Evolutionary conservation across 2,113 vertebrate genomes (phyloP).

Genomic region (Neodon shergylaensis): DNA sequence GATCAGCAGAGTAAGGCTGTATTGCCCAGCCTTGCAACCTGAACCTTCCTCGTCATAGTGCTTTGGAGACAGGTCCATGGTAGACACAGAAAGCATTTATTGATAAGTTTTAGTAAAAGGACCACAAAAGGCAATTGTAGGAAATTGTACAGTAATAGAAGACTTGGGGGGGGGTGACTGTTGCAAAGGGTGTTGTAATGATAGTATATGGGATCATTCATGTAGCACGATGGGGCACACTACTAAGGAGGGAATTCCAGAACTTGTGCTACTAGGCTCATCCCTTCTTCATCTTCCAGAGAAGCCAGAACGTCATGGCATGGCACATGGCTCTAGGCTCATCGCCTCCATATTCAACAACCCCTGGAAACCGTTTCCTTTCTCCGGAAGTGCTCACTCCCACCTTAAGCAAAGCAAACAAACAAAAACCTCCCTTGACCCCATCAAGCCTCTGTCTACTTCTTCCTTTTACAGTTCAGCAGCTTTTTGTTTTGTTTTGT

Average conservation of each 20-base stretch:
- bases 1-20: not conserved
- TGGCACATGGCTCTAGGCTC: not conserved
- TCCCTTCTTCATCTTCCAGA: not conserved
- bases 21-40: not conserved
- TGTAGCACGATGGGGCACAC: not conserved
- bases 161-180: not conserved
- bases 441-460: not conserved
- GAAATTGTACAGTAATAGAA: not conserved
- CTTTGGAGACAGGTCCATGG: not conserved
- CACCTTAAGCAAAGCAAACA: not conserved
- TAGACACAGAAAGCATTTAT: not conserved
- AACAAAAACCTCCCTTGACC: not conserved
- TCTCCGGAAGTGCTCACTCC: no score
- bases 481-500: not conserved
- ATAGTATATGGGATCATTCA: not conserved
- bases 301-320: not conserved
- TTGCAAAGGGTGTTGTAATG: not conserved
- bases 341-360: not conserved
- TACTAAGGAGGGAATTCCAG: not conserved
- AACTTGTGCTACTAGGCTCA: fast-evolving
- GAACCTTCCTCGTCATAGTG: not conserved
- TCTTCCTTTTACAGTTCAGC: not conserved
- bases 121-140: not conserved
- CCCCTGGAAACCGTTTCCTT: not conserved
- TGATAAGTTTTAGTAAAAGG: not conserved